phyloP scores from a whole-genome alignment of 2,113 vertebrate genomes.

The Ictalurus furcatus region DNA sequence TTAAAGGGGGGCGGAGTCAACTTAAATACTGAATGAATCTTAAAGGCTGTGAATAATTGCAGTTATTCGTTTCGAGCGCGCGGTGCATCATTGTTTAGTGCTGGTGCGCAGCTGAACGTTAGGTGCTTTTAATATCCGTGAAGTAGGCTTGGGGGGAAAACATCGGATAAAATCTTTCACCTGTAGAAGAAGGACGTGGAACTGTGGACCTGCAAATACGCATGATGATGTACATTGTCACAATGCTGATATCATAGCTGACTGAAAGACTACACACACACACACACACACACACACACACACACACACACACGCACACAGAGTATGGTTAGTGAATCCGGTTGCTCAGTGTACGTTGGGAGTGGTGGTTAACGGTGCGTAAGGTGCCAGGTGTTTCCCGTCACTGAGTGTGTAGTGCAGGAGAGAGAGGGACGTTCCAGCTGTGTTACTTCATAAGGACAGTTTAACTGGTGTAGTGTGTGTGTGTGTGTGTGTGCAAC shows the following conservation, averaged over 20 bases:
- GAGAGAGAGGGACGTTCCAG: conserved; percentile 33
- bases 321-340: neutral
- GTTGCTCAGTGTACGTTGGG: conserved; percentile 6
- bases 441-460: conserved; percentile 4
- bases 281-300: neutral
- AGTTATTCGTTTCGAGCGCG: neutral
- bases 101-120: neutral
- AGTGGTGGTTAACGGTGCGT: conserved; percentile 14
- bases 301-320: too few relatives aligned
- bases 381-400: conserved; percentile 35
- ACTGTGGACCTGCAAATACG: neutral
- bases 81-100: neutral
- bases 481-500: neutral
- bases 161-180: neutral
- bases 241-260: neutral
- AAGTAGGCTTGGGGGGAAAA: neutral
- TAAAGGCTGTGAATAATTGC: neutral
- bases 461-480: conserved; percentile 14
- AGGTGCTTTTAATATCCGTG: neutral
- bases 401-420: neutral
- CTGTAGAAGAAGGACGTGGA: neutral
- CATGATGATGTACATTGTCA: neutral
- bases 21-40: neutral
- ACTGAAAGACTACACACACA: neutral
- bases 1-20: neutral